Evolutionary conservation across 2,113 vertebrate species (phyloP).

Genomic region (Ivindomyrus marchei): DNA sequence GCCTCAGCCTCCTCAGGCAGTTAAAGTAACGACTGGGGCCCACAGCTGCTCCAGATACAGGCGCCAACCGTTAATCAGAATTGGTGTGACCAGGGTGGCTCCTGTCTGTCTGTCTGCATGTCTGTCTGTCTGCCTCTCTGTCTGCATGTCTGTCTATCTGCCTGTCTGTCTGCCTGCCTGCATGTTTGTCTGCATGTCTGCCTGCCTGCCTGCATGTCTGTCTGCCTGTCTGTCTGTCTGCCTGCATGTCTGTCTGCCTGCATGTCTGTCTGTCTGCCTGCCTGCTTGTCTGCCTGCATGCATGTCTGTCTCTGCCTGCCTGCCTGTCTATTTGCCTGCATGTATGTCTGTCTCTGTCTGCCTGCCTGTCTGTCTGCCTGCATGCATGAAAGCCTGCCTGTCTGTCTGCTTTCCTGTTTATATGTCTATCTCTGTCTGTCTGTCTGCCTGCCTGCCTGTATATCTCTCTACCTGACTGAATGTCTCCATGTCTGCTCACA

Average conservation of each 20-base stretch:
- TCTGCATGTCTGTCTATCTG: not conserved
- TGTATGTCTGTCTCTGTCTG: not conserved
- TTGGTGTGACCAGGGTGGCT: not conserved
- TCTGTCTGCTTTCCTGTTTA: not conserved
- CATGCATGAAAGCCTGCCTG: not conserved
- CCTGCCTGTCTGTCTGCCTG: not conserved
- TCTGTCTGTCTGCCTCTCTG: not conserved
- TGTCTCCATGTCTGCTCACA: too few relatives aligned
- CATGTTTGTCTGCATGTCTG: not conserved
- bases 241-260: too few relatives aligned
- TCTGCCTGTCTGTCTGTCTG: too few relatives aligned
- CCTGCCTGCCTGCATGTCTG: not conserved
- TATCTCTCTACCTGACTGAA: not conserved
- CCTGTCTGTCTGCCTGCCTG: not conserved
- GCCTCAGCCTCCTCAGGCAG: not conserved
- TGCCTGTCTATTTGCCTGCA: not conserved
- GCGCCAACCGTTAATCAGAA: not conserved
- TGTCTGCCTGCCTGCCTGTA: not conserved
- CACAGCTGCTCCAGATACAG: not conserved
- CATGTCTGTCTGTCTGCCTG: too few relatives aligned
- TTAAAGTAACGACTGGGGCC: not conserved
- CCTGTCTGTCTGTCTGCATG: not conserved
- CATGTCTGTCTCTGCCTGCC: not conserved
- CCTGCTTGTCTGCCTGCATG: too few relatives aligned
- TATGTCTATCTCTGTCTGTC: not conserved